Conservation (phyloP, 2,888 invertebrate genomes). For the Oscheius sp. region DNA sequence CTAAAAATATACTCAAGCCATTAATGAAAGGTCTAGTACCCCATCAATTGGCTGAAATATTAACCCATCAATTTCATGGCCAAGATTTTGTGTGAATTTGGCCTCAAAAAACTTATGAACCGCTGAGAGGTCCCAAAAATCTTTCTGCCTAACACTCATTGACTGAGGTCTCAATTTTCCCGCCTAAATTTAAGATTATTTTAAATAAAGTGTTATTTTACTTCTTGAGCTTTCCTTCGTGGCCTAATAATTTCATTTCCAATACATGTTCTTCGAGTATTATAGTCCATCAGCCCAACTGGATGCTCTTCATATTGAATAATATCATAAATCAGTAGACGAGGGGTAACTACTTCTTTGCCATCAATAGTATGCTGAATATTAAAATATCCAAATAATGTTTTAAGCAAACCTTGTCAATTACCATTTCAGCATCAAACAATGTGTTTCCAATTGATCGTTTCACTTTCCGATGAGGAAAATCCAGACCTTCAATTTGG, state of each 20-base stretch:
- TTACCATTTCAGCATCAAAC: conserved; percentile 67
- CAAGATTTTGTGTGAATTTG: conserved; percentile 84
- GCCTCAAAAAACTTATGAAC: conserved; percentile 72
- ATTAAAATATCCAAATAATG: conserved; percentile 73
- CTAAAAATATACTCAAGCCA: conserved; percentile 71
- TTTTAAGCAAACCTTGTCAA: conserved; percentile 54
- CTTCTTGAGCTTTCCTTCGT: conserved; percentile 80
- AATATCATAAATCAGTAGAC: conserved; percentile 94
- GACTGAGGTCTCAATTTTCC: conserved; percentile 46
- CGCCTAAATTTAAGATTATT: conserved; percentile 4
- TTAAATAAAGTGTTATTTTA: conserved; percentile 74
- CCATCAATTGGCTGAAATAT: conserved; percentile 92
- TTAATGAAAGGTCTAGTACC: too few relatives aligned
- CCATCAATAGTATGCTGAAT: conserved; percentile 15
- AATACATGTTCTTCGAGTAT: conserved; percentile 82
- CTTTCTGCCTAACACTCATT: conserved; percentile 80
- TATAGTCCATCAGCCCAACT: conserved; percentile 82
- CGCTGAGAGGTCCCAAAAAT: conserved; percentile 73
- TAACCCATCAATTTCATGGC: conserved; percentile 95
- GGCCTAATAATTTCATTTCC: conserved; percentile 75
- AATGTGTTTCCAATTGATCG: conserved; percentile 50
- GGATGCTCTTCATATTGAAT: conserved; percentile 83
- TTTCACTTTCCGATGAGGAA: conserved; percentile 81
- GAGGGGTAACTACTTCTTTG: conserved; percentile 77
- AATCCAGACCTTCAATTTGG: conserved; percentile 82